Base-by-base conservation (phyloP, 2,888 invertebrate species). In the Lathronympha strigana region DNA sequence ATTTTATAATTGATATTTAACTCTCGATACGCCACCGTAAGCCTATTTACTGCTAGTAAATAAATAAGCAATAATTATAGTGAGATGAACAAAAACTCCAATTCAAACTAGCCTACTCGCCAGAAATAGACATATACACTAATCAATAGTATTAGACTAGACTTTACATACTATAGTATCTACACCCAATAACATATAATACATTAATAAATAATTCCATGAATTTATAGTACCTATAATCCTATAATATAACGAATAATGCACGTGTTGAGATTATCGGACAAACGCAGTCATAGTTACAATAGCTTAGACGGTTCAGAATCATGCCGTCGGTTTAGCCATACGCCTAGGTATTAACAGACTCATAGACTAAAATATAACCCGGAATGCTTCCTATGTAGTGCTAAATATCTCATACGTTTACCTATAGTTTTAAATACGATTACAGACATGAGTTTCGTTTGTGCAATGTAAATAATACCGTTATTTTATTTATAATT, bases 391-490 rank as follows among this genome's bases (percentile, higher is more conserved):
- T 84, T 85, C 83, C 83, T 83, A 80, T 75, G 74, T 81, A 80
- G 83, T 83, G 80, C 79, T 84, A 79, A 83, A 78, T 83, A 72
- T 71, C 67, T 67, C 72, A 72, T 58, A 64, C 58, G 43, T 64
- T 60, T 71, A 67, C 70, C 67, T 72, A 63, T 74, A 71, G 69
- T 71, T 74, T 69, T 68, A 71, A 62, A 51, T 54, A 54, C 54
- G 53, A 53, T 49, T 50, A 53, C 40, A 49, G 74, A 77, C 73
- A 77, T 71, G 75, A 73, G 69, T 75, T 76, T 69, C 71, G 72
- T 80, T 78, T 80, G 83, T 85, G 81, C 79, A 81, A 79, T 87
- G 85, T 87, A 85, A 80, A 84, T 86, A 84, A 63, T 71, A 73
- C 67, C 67, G 68, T 72, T 71, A 73, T 76, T 69, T 78, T 76